Conservation (phyloP, 1,140 invertebrate genomes). For the Eumeta japonica region DNA sequence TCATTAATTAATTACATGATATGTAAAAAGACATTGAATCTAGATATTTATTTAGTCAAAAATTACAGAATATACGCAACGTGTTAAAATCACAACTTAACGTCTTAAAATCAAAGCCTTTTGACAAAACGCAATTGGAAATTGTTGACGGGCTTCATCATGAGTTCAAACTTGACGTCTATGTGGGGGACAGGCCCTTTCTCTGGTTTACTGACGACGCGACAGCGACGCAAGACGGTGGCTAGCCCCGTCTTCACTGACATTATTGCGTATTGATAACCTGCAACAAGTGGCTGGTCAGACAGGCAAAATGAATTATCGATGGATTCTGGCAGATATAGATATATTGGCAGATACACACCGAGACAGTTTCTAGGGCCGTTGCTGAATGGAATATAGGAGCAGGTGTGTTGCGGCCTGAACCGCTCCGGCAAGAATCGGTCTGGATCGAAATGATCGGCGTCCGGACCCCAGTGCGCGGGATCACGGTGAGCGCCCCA, state of each 20-base stretch:
- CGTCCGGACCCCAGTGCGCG: constrained; percentile 61
- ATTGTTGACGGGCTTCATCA: too few relatives aligned
- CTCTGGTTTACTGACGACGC: constrained; percentile 22
- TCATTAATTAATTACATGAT: too few relatives aligned
- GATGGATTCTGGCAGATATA: background rate
- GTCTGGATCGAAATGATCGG: constrained; percentile 68
- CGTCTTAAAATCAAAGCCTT: too few relatives aligned
- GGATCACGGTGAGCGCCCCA: constrained; percentile 53
- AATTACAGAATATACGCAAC: too few relatives aligned
- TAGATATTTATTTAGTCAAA: too few relatives aligned
- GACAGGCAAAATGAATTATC: background rate
- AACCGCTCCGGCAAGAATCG: constrained; percentile 62
- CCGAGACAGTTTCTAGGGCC: constrained; percentile 61
- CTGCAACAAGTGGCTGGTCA: constrained; percentile 30
- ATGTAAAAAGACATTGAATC: too few relatives aligned
- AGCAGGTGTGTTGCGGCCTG: constrained; percentile 45
- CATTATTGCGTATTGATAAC: constrained; percentile 47
- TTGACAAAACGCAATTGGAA: too few relatives aligned
- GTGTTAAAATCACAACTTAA: too few relatives aligned
- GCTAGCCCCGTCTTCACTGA: constrained; percentile 42
- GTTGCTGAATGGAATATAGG: constrained; percentile 64
- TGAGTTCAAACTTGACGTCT: constrained; percentile 29
- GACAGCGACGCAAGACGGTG: constrained; percentile 31
- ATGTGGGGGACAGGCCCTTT: constrained; percentile 19
- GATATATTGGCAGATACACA: background rate